Evolutionary conservation across 2,888 invertebrate genomes (phyloP).

Genomic region (Agrotis segetum): DNA sequence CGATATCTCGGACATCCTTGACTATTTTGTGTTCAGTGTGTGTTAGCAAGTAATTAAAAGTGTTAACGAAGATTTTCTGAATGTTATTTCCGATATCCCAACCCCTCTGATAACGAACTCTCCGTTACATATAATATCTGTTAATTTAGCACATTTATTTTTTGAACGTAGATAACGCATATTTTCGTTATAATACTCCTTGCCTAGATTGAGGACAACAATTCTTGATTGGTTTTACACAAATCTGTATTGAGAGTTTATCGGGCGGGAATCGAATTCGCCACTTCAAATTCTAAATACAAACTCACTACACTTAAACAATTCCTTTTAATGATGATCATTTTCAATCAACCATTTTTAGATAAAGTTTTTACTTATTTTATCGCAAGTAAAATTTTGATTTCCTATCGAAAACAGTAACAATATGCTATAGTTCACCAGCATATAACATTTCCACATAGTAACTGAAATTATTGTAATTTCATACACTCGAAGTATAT

Average conservation of each 20-base stretch:
- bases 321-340: no score
- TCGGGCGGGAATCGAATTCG: background rate
- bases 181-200: conserved; percentile 1
- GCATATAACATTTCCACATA: conserved; percentile 15
- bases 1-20: no score
- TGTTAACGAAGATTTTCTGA: no score
- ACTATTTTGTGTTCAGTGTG: no score
- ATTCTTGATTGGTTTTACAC: no score
- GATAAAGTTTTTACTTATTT: no score
- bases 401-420: conserved; percentile 4
- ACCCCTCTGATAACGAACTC: no score
- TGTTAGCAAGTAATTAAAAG: no score
- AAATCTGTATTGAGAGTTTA: background rate
- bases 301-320: background rate
- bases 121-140: conserved; percentile 31
- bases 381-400: background rate
- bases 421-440: background rate
- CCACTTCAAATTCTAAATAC: background rate
- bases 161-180: conserved; percentile 44
- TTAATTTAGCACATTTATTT: conserved; percentile 27
- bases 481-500: conserved; percentile 21
- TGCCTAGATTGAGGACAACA: no score
- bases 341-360: no score
- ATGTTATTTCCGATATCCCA: no score
- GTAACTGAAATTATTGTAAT: conserved; percentile 18